phyloP scores from a whole-genome alignment of 2,888 invertebrate genomes.

The Drosophila demipolita region DNA sequence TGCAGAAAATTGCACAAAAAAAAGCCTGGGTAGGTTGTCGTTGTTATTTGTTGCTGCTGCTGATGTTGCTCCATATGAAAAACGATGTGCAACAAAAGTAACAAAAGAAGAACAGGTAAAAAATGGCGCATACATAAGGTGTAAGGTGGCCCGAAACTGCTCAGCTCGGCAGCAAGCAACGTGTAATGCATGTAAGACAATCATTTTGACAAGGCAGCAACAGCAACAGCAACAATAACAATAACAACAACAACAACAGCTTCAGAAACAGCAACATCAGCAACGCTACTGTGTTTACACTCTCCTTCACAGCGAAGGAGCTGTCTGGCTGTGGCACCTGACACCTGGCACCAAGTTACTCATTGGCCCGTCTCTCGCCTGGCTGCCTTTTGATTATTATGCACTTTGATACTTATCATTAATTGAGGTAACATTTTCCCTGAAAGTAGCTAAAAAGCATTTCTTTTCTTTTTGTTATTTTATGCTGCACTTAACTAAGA shows the following conservation, averaged over 20 bases:
- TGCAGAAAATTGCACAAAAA: constrained; percentile 71
- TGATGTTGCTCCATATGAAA: constrained; percentile 63
- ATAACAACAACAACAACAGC: background rate
- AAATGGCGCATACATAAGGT: constrained; percentile 79
- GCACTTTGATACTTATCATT: constrained; percentile 80
- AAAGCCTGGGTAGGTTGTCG: constrained; percentile 33
- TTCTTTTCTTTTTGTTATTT: constrained; percentile 23
- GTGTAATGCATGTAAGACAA: constrained; percentile 76
- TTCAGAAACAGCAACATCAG: background rate
- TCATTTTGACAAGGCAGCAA: constrained; percentile 69
- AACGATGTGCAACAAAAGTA: constrained; percentile 76
- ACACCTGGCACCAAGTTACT: constrained; percentile 40
- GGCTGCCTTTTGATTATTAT: constrained; percentile 77
- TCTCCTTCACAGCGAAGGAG: constrained; percentile 34
- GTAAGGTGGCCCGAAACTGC: constrained; percentile 37
- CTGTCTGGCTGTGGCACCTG: constrained; percentile 26
- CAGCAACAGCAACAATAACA: constrained; percentile 7
- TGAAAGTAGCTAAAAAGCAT: constrained; percentile 41
- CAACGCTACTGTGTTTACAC: constrained; percentile 43
- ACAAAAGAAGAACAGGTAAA: constrained; percentile 56
- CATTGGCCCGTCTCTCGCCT: constrained; percentile 69
- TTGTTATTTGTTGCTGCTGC: constrained; percentile 29
- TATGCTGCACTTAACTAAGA: constrained; percentile 46
- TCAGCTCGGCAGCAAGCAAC: constrained; percentile 41
- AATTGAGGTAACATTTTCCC: constrained; percentile 74